These are phyloP conservation scores for Petrosia ficiformis DNA, from an alignment of 37 sponge, comb jelly and placozoan species.

Conservation along the genomic window DNA sequence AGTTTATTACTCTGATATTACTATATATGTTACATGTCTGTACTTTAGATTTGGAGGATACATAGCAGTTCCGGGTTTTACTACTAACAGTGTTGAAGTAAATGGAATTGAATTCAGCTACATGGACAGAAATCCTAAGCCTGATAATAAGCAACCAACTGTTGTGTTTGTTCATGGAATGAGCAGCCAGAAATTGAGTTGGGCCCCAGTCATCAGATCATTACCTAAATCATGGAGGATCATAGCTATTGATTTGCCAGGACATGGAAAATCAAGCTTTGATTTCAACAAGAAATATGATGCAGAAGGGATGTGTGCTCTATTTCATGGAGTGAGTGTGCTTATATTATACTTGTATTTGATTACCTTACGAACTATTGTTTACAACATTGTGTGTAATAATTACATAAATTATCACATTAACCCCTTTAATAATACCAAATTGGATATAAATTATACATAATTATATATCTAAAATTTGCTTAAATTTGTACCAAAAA, in stretches of 20 bases:
- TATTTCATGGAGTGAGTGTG: slow-evolving; percentile 42
- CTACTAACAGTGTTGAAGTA: slow-evolving; percentile 24
- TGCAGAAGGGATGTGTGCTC: slow-evolving; percentile 24
- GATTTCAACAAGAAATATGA: slow-evolving; percentile 20
- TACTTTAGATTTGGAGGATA: slow-evolving; percentile 52
- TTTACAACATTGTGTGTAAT: too few species aligned
- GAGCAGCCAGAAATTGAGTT: slow-evolving; percentile 45
- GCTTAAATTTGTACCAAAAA: too few species aligned
- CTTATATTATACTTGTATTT: too few species aligned
- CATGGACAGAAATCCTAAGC: slow-evolving; percentile 23
- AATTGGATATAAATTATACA: too few species aligned
- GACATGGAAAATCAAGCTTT: slow-evolving; percentile 61
- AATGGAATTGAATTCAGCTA: slow-evolving; percentile 36
- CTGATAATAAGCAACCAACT: slow-evolving; percentile 9
- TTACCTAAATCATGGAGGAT: slow-evolving; percentile 65
- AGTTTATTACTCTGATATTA: too few species aligned
- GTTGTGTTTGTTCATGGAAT: slow-evolving; percentile 72
- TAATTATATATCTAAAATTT: too few species aligned
- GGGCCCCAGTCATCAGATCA: slow-evolving; percentile 30
- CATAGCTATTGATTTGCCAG: slow-evolving; percentile 64
- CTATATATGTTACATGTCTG: neutral
- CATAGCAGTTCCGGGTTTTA: slow-evolving; percentile 30
- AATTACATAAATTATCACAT: too few species aligned
- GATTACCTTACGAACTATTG: too few species aligned
- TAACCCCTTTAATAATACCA: too few species aligned